These are phyloP conservation scores for Xyliphius kryptos DNA, from an alignment of 2,113 vertebrate species.

Conservation along the genomic window DNA sequence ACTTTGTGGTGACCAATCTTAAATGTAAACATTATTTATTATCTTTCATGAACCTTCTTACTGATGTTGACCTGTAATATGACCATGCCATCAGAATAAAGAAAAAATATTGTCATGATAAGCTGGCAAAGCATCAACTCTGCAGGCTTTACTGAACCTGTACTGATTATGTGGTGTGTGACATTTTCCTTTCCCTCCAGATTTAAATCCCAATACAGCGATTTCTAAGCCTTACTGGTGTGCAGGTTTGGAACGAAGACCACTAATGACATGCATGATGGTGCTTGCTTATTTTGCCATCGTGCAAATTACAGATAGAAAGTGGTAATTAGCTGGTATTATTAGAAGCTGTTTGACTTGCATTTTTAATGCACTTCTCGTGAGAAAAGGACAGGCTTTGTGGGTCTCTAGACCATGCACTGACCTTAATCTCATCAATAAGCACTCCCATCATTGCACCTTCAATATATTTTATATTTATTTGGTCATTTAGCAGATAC, in stretches of 20 bases:
- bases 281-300: conserved; percentile 16
- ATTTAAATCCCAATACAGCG: conserved; percentile 16
- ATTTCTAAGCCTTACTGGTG: conserved; percentile 5
- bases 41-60: too few relatives aligned
- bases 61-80: too few relatives aligned
- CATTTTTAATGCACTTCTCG: conserved; percentile 16
- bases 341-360: conserved; percentile 10
- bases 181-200: conserved; percentile 29
- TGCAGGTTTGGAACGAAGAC: conserved; percentile 1
- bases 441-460: conserved; percentile 1
- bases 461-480: background rate
- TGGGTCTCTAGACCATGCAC: background rate
- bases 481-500: too few relatives aligned
- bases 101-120: too few relatives aligned
- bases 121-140: too few relatives aligned
- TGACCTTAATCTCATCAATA: conserved; percentile 27
- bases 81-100: too few relatives aligned
- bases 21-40: too few relatives aligned
- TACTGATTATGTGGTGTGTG: conserved; percentile 33
- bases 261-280: conserved; percentile 18
- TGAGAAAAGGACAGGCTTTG: conserved; percentile 2
- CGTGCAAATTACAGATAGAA: conserved; percentile 22
- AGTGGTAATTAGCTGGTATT: conserved; percentile 20
- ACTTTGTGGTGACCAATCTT: too few relatives aligned
- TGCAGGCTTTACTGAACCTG: too few relatives aligned